phyloP scores from a whole-genome alignment of 2,113 vertebrate genomes.

The Megalops atlanticus region DNA sequence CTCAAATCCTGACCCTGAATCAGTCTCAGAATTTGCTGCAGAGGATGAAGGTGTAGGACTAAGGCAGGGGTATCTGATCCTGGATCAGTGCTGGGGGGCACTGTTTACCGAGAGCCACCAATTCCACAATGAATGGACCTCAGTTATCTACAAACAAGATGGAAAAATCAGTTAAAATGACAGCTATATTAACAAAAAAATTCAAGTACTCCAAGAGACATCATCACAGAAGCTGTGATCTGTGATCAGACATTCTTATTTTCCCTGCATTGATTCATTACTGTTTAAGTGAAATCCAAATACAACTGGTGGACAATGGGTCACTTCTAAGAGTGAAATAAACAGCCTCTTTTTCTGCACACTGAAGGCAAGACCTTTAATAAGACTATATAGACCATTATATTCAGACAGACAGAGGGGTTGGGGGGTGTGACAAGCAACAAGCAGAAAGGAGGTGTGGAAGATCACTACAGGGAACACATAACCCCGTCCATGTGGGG shows the following conservation, averaged over 20 bases:
- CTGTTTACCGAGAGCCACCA: conserved; percentile 22
- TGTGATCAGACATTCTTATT: background rate
- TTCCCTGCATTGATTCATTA: background rate
- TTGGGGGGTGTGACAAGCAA: too few relatives aligned
- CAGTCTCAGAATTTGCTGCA: conserved; percentile 13
- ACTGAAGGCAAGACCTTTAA: too few relatives aligned
- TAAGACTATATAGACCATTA: too few relatives aligned
- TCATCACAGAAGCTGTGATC: background rate
- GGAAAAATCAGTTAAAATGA: background rate
- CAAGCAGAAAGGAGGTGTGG: too few relatives aligned
- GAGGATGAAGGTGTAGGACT: conserved; percentile 1
- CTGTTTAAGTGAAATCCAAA: background rate
- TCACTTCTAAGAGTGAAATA: too few relatives aligned
- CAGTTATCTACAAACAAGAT: conserved; percentile 76
- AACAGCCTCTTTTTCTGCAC: too few relatives aligned
- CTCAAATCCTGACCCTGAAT: background rate
- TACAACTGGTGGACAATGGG: too few relatives aligned
- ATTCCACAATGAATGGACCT: conserved; percentile 54
- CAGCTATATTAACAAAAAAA: background rate
- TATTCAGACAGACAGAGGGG: too few relatives aligned
- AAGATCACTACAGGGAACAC: too few relatives aligned
- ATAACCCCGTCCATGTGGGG: too few relatives aligned
- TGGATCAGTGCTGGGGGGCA: background rate
- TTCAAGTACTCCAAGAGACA: background rate
- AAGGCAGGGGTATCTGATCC: conserved; percentile 5